These are phyloP conservation scores for Artibeus jamaicensis DNA, from an alignment of 2,797 vertebrate species.

Conservation along the genomic window DNA sequence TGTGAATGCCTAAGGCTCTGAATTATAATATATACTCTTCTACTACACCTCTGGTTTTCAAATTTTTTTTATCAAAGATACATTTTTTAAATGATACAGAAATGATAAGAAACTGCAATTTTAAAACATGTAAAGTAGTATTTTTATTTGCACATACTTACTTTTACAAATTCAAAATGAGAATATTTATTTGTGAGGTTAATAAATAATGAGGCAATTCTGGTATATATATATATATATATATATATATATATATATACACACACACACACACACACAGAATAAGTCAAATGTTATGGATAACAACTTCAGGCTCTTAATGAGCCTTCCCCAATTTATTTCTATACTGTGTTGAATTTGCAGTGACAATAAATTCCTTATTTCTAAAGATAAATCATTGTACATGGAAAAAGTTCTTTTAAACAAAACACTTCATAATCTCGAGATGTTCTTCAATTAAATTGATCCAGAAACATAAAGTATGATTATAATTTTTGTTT, in stretches of 20 bases:
- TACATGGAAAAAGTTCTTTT: not conserved
- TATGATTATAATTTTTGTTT: not conserved
- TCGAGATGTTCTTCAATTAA: not conserved
- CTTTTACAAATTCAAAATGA: not conserved
- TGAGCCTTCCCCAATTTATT: not conserved
- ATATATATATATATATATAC: not conserved
- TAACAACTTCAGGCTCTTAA: not conserved
- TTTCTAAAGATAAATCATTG: constrained; percentile 20
- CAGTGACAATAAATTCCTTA: not conserved
- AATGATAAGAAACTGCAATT: not conserved
- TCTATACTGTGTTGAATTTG: not conserved
- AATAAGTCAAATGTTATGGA: not conserved
- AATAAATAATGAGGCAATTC: not conserved
- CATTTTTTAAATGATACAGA: not conserved
- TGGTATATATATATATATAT: not conserved
- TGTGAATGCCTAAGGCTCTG: not conserved
- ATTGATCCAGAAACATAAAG: not conserved
- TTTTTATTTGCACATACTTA: not conserved
- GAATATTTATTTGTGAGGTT: not conserved
- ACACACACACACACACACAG: too few species aligned
- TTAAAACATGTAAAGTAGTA: not conserved
- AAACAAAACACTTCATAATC: not conserved
- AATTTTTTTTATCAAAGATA: constrained; percentile 1
- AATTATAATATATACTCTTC: not conserved
- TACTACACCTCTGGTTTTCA: not conserved